Base-by-base conservation (phyloP, 2,113 vertebrate genomes). In the Gnathonemus longibarbis region DNA sequence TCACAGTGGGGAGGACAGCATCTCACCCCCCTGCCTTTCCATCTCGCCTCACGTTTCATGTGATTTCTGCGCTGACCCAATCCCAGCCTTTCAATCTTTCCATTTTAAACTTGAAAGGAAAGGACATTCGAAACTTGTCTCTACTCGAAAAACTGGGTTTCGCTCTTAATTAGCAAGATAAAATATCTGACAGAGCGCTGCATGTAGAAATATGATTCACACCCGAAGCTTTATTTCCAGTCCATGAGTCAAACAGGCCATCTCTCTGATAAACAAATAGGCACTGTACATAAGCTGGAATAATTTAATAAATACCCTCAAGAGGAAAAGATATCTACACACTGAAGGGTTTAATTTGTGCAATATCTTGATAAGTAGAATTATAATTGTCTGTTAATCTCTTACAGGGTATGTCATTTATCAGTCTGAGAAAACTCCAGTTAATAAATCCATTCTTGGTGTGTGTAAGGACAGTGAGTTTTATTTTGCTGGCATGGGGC, bases 301-400 rank as follows among this genome's bases (percentile, higher is more conserved):
- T 80, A 80, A 39, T 80, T 80, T 80, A 80, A 80, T 80, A 80
- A 80, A 80, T 80, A 39, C 74, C 74, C 74, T 80, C 74, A 80
- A 80, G 74, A 80, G 74, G 15, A 35, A 42, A 42, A 80, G 4
- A 80, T 42, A 80, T 80, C 74, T 80, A 42, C 4, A 80, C 74
- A 80, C 35, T 39, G 35, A 80, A 39, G 35, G 74, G 35, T 80
- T 80, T 80, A 80, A 39, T 80, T 80, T 80, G 35, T 80, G 35
- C 15, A 42, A 17, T 39, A 80, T 80, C 74, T 80, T 80, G 74
- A 80, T 80, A 42, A 35, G 74, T 42, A 80, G 35, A 80, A 80
- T 80, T 80, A 80, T 80, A 80, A 80, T 77, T 35, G 74, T 80
- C 74, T 31, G 13, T 80, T 80, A 80, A 80, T 80, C 74, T 80